Conservation (phyloP, 2,888 invertebrate genomes). For the Rhagophthalmus giganteus region DNA sequence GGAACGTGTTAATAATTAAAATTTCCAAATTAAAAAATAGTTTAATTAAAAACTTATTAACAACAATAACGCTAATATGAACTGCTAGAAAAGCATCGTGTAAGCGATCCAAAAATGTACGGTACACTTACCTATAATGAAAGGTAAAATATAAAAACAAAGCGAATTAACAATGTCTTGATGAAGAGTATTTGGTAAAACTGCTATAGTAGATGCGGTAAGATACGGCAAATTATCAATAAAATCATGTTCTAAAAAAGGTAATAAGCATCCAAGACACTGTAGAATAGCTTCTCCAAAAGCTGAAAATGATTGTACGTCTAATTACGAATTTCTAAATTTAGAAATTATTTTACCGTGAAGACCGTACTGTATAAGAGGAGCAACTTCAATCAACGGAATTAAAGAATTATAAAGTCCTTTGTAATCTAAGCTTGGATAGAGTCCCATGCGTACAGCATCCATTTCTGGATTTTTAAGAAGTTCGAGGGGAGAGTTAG, state of each 20-base stretch:
- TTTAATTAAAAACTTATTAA: conserved; percentile 4
- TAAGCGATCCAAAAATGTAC: too few species aligned
- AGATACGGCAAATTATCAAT: conserved; percentile 95
- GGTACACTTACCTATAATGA: conserved; percentile 81
- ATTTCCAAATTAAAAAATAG: background rate
- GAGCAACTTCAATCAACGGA: conserved; percentile 90
- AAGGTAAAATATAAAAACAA: conserved; percentile 94
- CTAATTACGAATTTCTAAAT: conserved; percentile 1
- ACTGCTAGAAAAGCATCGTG: too few species aligned
- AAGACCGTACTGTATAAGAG: conserved; percentile 85
- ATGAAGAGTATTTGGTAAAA: conserved; percentile 86
- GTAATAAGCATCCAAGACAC: conserved; percentile 90
- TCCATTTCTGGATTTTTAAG: conserved; percentile 87
- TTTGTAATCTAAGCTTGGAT: conserved; percentile 96
- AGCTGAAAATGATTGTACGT: conserved; percentile 58
- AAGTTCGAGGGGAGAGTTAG: conserved; percentile 89
- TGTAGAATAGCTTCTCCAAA: conserved; percentile 93
- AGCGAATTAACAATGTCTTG: conserved; percentile 93
- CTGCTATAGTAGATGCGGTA: conserved; percentile 91
- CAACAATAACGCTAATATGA: background rate
- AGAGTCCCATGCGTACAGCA: conserved; percentile 82
- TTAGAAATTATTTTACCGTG: conserved; percentile 62
- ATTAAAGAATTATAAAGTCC: conserved; percentile 91
- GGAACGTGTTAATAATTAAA: too few species aligned
- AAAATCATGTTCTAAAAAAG: conserved; percentile 94